Base-by-base conservation (phyloP, 1,140 invertebrate genomes). In the Lepidotrigona ventralis region DNA sequence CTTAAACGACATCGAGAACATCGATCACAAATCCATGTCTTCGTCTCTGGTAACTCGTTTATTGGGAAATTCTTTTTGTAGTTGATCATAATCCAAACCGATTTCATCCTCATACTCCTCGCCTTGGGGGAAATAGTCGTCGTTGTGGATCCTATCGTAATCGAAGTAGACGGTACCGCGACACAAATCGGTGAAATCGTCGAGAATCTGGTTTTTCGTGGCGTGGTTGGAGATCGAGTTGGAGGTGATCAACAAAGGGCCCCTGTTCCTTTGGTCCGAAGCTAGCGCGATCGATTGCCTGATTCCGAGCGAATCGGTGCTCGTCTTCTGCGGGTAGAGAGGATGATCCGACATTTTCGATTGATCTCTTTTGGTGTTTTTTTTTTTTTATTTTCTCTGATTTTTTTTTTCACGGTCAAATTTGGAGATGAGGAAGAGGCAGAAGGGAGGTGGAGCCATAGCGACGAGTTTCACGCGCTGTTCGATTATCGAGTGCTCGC, bases 391-490 rank as follows among this genome's bases (percentile, higher is more conserved):
- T 33, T 33, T 33, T 33, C 33, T 33, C 33, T 33, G 33, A 33
- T 33, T 33, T 78, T 71, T 81, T 63, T 53, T n/a, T 46, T 69
- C 63, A 56, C 73, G 73, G 6, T 46, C 19, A 56, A 66, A 51
- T 54, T 77, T 60, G 26, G 39, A 19, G 74, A 89, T 46, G 82
- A 80, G 84, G 89, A 90, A 91, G 91, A 92, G 90, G 88, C 89
- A 91, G 91, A 92, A 90, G 91, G 89, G 90, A 93, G 91, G 90
- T 93, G 91, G 90, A 93, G 82, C 88, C 87, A 90, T 73, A 89
- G 89, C 89, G 81, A 88, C 77, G 72, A 76, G 68, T 63, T 29
- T 73, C 70, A 26, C 70, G 58, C 26, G 58, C 21, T 53, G 12
- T n/a, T 80, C n/a, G 51, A 68, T 80, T 19, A 53, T 80, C 68